phyloP scores from a whole-genome alignment of 2,113 vertebrate species.

The Artemisiospiza belli region DNA sequence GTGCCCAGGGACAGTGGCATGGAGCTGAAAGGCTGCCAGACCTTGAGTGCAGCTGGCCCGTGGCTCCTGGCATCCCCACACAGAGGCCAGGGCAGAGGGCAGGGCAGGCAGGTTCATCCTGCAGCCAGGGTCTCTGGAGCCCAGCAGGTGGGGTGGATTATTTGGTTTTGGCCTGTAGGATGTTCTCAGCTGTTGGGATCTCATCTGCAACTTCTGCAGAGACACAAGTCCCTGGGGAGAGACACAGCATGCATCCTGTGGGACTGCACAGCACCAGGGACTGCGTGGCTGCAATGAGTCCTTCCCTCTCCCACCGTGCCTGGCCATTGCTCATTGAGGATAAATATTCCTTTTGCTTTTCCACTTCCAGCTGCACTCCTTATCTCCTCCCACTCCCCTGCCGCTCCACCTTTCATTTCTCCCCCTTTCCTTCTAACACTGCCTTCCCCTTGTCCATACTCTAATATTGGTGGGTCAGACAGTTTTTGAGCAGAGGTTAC shows the following conservation, averaged over 20 bases:
- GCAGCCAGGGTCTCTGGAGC: neutral
- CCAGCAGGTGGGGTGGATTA: accelerated
- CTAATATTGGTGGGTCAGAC: neutral
- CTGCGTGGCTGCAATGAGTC: accelerated
- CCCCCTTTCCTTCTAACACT: neutral
- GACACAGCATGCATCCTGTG: accelerated
- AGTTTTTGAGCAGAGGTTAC: neutral
- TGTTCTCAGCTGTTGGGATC: neutral
- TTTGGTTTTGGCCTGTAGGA: neutral
- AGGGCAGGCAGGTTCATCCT: neutral
- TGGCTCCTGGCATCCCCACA: neutral
- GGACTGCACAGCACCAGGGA: neutral
- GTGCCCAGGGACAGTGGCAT: neutral
- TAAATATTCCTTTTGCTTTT: neutral
- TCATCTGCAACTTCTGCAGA: neutral
- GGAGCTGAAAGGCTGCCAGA: neutral
- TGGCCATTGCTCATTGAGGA: accelerated
- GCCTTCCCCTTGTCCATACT: neutral
- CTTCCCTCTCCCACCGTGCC: neutral
- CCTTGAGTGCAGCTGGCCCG: neutral
- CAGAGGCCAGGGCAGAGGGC: neutral
- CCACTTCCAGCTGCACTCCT: neutral
- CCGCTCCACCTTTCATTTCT: neutral
- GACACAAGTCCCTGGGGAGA: neutral
- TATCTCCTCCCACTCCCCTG: neutral